Evolutionary conservation across 2,797 vertebrate species (phyloP), one percentile per base, ranked within the genome.

Genomic region (Onychomys leucogaster): DNA sequence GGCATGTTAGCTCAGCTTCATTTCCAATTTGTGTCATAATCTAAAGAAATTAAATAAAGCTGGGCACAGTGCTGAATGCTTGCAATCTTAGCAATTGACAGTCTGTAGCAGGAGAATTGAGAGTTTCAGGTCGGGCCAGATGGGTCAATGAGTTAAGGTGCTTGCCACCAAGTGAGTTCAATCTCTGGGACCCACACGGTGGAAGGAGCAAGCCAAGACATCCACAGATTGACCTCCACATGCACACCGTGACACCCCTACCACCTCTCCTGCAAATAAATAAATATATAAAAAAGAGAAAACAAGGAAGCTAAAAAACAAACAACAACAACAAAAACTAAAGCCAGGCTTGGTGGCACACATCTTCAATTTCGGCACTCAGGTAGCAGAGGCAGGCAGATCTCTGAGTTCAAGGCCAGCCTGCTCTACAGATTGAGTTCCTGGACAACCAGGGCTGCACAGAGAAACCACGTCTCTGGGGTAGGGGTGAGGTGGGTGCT

Each of bases 1-100:
- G 61, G 11, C 19, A 23, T 49, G 61, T 49, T 14, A 85, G 43
- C 12, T 67, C 83, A n/a, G 43, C 46, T 73, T 91, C 29, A 73
- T 55, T 63, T 95, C 73, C 14, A 21, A 46, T 34, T 57, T 87
- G 71, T 76, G 49, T 75, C 55, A 95, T 71, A 46, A 91, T 41
- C 10, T 67, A 71, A 71, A 91, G 71, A 77, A 63, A 49, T 37
- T 37, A 37, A 16, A 37, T 37, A 55, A 73, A 41, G 67, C 8
- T n/a, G 29, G 25, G 34, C 16, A 4, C 32, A 25, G 49, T 41
- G 52, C 12, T 21, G 10, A 59, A 89, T 75, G 69, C 69, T 73
- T 61, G 34, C 10, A 23, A 34, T 59, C 69, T 37, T 43, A 23
- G 86, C 69, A 75, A n/a, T 75, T 59, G 69, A 21, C 8, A 43